Evolutionary conservation across 2,888 invertebrate genomes (phyloP).

Genomic region (Danaus chrysippus): DNA sequence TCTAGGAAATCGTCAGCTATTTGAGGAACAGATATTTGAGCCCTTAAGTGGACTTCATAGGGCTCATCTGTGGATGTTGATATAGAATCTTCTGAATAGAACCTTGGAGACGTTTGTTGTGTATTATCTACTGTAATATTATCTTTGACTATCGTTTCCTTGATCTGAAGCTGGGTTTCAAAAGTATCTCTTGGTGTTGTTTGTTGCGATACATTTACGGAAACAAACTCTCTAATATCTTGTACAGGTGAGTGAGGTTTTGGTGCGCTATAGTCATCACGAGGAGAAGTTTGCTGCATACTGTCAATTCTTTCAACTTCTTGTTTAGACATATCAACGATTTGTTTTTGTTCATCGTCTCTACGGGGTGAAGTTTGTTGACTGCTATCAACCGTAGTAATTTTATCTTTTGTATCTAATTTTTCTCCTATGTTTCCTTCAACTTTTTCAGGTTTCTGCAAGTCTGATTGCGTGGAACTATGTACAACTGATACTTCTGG

Average conservation of each 20-base stretch:
- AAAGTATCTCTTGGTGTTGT: slow-evolving; percentile 40
- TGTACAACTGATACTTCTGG: slow-evolving; percentile 58
- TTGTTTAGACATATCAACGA: slow-evolving; percentile 17
- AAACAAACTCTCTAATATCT: slow-evolving; percentile 40
- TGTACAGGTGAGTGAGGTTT: slow-evolving; percentile 38
- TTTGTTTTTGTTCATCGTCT: slow-evolving; percentile 28
- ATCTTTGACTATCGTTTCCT: slow-evolving; percentile 18
- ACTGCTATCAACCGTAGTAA: slow-evolving; percentile 44
- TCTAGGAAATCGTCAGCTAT: slow-evolving; percentile 60
- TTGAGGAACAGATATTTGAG: slow-evolving; percentile 78
- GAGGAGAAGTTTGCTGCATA: slow-evolving; percentile 49
- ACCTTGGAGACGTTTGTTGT: slow-evolving; percentile 80
- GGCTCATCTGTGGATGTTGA: slow-evolving; percentile 76
- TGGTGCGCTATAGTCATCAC: slow-evolving; percentile 18
- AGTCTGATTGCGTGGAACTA: slow-evolving; percentile 68
- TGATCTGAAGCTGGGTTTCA: slow-evolving; percentile 14
- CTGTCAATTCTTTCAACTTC: slow-evolving; percentile 41
- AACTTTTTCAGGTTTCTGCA: slow-evolving; percentile 17
- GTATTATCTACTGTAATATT: slow-evolving; percentile 38
- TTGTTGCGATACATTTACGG: slow-evolving; percentile 53
- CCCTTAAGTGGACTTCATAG: slow-evolving; percentile 80
- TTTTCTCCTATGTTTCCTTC: slow-evolving; percentile 10
- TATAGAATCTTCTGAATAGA: slow-evolving; percentile 71
- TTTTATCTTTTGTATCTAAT: slow-evolving; percentile 27
- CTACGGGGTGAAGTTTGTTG: slow-evolving; percentile 80